These are phyloP conservation scores for Serilophus lunatus DNA, from an alignment of 2,113 vertebrate genomes.

Conservation along the genomic window DNA sequence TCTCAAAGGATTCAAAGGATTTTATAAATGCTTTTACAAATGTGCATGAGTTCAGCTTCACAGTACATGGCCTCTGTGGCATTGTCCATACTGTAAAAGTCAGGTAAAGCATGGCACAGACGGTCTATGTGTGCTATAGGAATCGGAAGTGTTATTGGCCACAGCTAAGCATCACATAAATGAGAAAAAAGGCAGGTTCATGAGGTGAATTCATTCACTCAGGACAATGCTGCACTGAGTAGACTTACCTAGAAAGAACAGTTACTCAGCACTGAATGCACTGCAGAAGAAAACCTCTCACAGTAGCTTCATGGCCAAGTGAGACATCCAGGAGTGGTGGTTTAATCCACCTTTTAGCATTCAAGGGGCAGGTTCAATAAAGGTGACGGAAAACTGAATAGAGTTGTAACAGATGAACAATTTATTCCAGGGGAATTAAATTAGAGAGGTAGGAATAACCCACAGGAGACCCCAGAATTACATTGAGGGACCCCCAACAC, in stretches of 20 bases:
- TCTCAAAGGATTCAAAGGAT: background rate
- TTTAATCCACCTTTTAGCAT: too few species aligned
- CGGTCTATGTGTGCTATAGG: background rate
- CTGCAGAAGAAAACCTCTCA: background rate
- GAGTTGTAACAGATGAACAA: too few species aligned
- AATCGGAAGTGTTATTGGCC: background rate
- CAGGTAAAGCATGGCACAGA: background rate
- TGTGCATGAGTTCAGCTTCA: background rate
- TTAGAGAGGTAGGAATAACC: too few species aligned
- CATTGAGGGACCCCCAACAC: too few species aligned
- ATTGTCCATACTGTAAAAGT: background rate
- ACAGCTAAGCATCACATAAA: background rate
- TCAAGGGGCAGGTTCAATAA: too few species aligned
- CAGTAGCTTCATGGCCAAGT: fast-evolving
- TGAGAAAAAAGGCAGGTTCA: background rate
- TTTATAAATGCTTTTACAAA: background rate
- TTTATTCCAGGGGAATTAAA: too few species aligned
- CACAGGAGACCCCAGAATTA: too few species aligned
- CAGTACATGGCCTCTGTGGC: background rate
- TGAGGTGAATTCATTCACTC: background rate
- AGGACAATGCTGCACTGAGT: background rate
- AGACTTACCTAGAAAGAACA: background rate
- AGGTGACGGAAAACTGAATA: too few species aligned
- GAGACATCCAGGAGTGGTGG: fast-evolving
- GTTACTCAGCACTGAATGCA: background rate